Evolutionary conservation across 2,797 vertebrate species (phyloP), one percentile per base, ranked within the genome.

Genomic region (Cottoperca gobio): DNA sequence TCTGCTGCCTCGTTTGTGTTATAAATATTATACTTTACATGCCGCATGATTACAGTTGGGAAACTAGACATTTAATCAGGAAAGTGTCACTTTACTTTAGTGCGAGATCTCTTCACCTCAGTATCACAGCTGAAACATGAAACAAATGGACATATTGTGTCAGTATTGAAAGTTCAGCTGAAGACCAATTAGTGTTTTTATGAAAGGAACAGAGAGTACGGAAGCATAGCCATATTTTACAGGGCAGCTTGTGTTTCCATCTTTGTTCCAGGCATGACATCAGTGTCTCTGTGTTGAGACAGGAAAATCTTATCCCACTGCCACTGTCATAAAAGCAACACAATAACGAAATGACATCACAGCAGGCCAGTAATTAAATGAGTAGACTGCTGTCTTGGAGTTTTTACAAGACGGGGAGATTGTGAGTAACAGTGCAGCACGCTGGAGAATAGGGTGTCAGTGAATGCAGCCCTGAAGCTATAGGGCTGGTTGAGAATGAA

Each of bases 311-410:
- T 89, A 92, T 86, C 86, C 88, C 86, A 58, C 76, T 85, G 73
- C 87, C 83, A 84, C 78, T 76, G 83, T 90, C 89, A 88, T 90
- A 89, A 92, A 91, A 88, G 79, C 89, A 90, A 91, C 84, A 91
- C 90, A 92, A 91, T 91, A 91, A 91, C 92, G 89, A 93, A 94
- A 92, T 92, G 79, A 89, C 86, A 91, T 92, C 85, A 92, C 84
- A 88, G 86, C 43, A 74, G 67, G 85, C 61, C 81, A 70, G 79
- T 92, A 88, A 94, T 92, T 92, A 93, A 90, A 92, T 78, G 81
- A 88, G 82, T 91, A 93, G 91, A 89, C 91, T 81, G 86, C 90
- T 86, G 78, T 87, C 81, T 76, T 84, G 77, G 86, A 82, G 72
- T 76, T 91, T 86, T 93, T 89, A 92, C 79, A 53, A 76, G 90